Base-by-base conservation (phyloP, 2,113 vertebrate genomes). In the Origma solitaria region DNA sequence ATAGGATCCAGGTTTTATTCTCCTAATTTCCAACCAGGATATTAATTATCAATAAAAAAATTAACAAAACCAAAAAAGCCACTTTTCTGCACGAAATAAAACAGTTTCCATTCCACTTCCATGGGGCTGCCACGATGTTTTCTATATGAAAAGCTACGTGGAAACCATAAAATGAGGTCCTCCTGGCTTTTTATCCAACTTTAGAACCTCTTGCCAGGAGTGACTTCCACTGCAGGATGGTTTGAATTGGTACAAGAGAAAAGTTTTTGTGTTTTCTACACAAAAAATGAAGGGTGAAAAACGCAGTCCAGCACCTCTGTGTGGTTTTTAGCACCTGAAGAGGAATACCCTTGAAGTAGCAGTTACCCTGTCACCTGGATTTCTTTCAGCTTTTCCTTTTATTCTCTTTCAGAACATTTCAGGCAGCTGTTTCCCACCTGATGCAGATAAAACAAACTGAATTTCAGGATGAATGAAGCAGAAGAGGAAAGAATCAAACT, bases 61-160 rank as follows among this genome's bases (percentile, higher is more conserved):
- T 30, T 35, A 35, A 23, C 10, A 3, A 7, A 10, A 33, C 2
- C 4, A 5, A 35, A 45, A 31, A 20, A 11, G 9, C 1, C 16
- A 40, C 16, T 6, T 71, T 61, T 54, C 35, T 58, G 14, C 13
- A 45, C 7, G 3, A 86, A 80, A 58, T n/a, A 11, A 30, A 82
- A 4, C 33, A 13, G 5, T 60, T 90, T 76, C 15, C 45, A 72
- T 40, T 78, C 42, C 31, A 62, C 8, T 78, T 24, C 13, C 18
- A 30, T 6, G 5, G 12, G 38, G 19, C 53, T 70, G 35, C 12
- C 38, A 38, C 1, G 1, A 13, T 14, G 12, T 30, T 54, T 86
- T 80, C 19, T 76, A 1, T 23, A 49, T 25, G 38, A 56, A 82
- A 91, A 85, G 7, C 53, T 33, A 15, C 6, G 56, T 8, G 14